Conservation (phyloP, 2,113 vertebrate species). For the Paradoxurus hermaphroditus region DNA sequence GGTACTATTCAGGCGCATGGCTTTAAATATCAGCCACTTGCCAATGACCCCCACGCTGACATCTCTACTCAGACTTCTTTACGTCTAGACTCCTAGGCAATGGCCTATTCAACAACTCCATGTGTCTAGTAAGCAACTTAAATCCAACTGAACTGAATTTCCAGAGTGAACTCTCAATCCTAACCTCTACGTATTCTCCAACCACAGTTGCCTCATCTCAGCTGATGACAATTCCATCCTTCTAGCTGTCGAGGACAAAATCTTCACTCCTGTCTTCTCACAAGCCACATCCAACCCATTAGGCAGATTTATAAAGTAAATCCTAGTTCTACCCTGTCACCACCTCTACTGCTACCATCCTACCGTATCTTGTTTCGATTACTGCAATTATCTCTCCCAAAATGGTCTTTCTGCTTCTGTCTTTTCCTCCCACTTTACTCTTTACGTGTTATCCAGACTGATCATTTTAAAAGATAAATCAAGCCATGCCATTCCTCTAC, state of each 20-base stretch:
- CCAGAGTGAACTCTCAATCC: neutral
- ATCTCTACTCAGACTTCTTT: neutral
- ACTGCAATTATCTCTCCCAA: neutral
- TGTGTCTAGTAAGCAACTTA: neutral
- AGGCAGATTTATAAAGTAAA: neutral
- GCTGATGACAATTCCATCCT: neutral
- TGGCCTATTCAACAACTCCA: neutral
- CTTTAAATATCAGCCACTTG: neutral
- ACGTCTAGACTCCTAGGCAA: neutral
- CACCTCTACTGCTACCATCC: neutral
- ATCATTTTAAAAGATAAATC: neutral
- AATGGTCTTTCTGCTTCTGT: neutral
- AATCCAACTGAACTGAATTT: neutral
- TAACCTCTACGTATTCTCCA: neutral
- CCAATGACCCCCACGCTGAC: neutral
- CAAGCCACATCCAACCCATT: neutral
- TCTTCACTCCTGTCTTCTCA: neutral
- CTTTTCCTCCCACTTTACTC: neutral
- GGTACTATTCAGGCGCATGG: neutral
- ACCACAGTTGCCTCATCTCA: neutral
- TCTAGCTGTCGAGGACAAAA: neutral
- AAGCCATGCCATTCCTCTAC: neutral
- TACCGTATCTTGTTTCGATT: neutral
- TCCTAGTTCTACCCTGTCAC: neutral
- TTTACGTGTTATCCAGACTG: neutral